Evolutionary conservation across 2,113 vertebrate species (phyloP), one percentile per base, ranked within the genome.

Genomic region (Hassar affinis): DNA sequence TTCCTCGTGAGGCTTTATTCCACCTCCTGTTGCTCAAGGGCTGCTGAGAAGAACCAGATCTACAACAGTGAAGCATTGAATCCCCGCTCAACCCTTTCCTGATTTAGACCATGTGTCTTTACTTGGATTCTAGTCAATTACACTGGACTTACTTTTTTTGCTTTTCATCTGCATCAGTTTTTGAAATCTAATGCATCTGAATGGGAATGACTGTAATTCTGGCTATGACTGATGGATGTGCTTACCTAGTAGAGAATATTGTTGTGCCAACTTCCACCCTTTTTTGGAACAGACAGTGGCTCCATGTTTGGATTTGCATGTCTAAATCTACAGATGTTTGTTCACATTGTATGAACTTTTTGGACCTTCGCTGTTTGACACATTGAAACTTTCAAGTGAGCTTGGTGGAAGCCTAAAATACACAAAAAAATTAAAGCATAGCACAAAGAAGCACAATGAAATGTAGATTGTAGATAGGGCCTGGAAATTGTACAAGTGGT

Each of bases 271-370:
- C 22, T 30, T 30, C 2, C 30, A 49, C 10, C 57, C n/a, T 45
- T 51, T 51, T 42, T 64, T 66, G 72, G 30, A 49, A 71, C 18
- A 38, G 57, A 9, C 30, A 27, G 15, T 57, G 35, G 49, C 7
- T 76, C 42, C 62, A 27, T 69, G 89, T 85, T 84, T 88, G 83
- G 88, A 51, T 79, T 84, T 88, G 91, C 91, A 94, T 93, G 92
- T 83, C 85, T 90, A 87, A 69, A 86, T 74, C 71, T 27, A 57
- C 74, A 11, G 11, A 61, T 11, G 5, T 69, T 59, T n/a, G 4
- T 71, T 79, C 15, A 77, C 18, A 45, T 68, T 42, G 22, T 74
- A 49, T 49, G 5, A 49, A 11, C 5, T 47, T 47, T n/a, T 49
- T 47, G 42, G 69, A 47, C 69, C 35, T 52, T 30, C 74, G 10